These are phyloP conservation scores for Apogon talboti DNA, from an alignment of 2,797 vertebrate genomes.

Conservation along the genomic window DNA sequence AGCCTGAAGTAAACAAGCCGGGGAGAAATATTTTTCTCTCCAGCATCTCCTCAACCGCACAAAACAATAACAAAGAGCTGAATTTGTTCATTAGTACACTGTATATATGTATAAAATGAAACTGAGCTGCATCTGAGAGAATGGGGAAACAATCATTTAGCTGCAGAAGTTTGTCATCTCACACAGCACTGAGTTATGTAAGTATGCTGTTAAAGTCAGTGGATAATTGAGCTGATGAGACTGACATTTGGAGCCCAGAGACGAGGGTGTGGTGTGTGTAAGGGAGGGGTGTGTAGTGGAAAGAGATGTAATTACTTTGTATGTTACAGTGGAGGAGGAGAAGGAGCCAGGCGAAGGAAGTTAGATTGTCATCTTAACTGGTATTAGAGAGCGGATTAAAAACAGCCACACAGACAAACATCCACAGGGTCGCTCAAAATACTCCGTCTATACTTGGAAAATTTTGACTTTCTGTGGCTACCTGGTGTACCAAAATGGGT, in stretches of 20 bases:
- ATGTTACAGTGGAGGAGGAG: conserved; percentile 45
- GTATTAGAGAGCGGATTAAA: conserved; percentile 10
- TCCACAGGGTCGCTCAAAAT: conserved; percentile 31
- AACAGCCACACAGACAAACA: conserved; percentile 14
- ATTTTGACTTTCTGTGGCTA: conserved; percentile 3
- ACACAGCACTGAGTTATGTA: conserved; percentile 45
- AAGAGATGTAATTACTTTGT: conserved; percentile 68
- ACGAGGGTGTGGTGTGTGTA: conserved; percentile 47
- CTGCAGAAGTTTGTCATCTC: conserved; percentile 37
- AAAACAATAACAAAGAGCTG: neutral
- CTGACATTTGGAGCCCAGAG: conserved; percentile 71
- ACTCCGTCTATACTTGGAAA: neutral
- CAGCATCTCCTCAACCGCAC: neutral
- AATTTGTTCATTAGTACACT: conserved; percentile 20
- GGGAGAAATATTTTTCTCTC: neutral
- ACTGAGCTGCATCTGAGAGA: conserved; percentile 25
- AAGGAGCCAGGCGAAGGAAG: conserved; percentile 29
- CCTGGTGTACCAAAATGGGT: neutral
- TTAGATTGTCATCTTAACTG: conserved; percentile 31
- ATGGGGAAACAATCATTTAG: conserved; percentile 34
- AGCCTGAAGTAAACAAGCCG: conserved; percentile 20
- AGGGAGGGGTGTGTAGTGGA: conserved; percentile 45
- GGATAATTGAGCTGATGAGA: conserved; percentile 74
- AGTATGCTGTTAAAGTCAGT: conserved; percentile 60
- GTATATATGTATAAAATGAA: conserved; percentile 18